Evolutionary conservation across 2,113 vertebrate genomes (phyloP), one percentile per base, ranked within the genome.

Genomic region (Hyaena hyaena): DNA sequence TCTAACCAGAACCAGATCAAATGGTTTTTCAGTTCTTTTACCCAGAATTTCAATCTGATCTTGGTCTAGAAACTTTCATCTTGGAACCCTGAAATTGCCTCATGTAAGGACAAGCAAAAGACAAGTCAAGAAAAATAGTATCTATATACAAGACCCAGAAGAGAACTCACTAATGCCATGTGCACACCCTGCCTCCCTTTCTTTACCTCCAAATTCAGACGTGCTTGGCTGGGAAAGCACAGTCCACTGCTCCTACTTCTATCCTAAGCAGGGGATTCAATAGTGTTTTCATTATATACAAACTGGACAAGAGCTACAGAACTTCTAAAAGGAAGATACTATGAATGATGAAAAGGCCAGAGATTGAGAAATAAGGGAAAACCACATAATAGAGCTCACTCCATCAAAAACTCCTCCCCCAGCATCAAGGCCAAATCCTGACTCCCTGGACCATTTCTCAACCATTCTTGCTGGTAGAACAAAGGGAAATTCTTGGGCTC

Each of bases 181-280:
- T 5, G 16, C 23, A 8, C 0, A 7, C 6, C 53, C 39, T 0
- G 21, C 10, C 24, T 50, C 35, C n/a, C 35, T 81, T 55, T 66
- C n/a, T 31, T 58, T 24, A 66, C 24, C 14, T 85, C 26, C n/a
- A 86, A 4, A 87, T 26, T 86, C 10, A 74, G 73, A 86, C 6
- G 16, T 45, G 23, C 12, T 65, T 53, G 63, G n/a, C 15, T 15
- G 5, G 16, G 71, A 39, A 73, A 71, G 21, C 16, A 9, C 4
- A 28, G 14, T 21, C 19, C 1, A 4, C 21, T 17, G 28, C 21
- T n/a, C 14, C 24, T 33, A 33, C 19, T n/a, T 12, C 9, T 4
- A 69, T 2, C 21, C 2, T 7, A 35, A 71, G 24, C 1, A 10
- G 21, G 3, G 2, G 16, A 23, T 3, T 50, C 23, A 39, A 33